These are phyloP conservation scores for Maniola jurtina DNA, from an alignment of 1,140 invertebrate species.

Conservation along the genomic window DNA sequence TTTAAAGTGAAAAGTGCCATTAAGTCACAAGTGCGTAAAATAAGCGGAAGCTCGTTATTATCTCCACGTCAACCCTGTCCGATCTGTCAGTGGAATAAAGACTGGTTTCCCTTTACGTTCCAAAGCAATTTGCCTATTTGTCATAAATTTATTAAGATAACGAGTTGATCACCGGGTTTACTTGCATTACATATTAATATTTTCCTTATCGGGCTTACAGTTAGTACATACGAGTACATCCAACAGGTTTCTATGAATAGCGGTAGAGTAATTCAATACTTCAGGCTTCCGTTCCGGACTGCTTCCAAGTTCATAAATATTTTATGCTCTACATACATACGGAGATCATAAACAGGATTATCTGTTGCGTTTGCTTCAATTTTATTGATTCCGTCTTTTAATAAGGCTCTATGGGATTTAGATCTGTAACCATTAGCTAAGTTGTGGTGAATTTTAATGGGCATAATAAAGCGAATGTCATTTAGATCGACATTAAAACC, in stretches of 20 bases:
- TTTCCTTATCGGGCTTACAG: slow-evolving; percentile 45
- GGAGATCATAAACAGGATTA: slow-evolving; percentile 14
- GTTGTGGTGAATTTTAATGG: no score
- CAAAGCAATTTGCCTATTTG: slow-evolving; percentile 7
- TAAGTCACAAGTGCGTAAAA: neutral
- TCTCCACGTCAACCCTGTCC: neutral
- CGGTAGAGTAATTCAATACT: slow-evolving; percentile 53
- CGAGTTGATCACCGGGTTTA: slow-evolving; percentile 12
- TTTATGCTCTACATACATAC: slow-evolving; percentile 30
- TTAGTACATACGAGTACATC: slow-evolving; percentile 42
- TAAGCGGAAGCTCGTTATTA: neutral
- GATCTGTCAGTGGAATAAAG: neutral
- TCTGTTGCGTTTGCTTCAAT: neutral
- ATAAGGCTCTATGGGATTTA: neutral
- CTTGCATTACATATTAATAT: slow-evolving; percentile 34
- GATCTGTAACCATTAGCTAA: no score
- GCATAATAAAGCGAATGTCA: no score
- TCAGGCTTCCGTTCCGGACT: slow-evolving; percentile 41
- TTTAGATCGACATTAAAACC: no score
- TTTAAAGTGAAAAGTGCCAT: neutral
- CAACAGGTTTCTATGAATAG: slow-evolving; percentile 43
- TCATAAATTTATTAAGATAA: slow-evolving; percentile 13
- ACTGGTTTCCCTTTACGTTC: neutral
- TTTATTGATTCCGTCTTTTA: slow-evolving; percentile 3
- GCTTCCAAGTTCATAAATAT: slow-evolving; percentile 35